Percentiles rank a stretch among this genome's conserved stretches.
Conservation (phyloP, 2,888 invertebrate species). For the Cancer borealis region DNA sequence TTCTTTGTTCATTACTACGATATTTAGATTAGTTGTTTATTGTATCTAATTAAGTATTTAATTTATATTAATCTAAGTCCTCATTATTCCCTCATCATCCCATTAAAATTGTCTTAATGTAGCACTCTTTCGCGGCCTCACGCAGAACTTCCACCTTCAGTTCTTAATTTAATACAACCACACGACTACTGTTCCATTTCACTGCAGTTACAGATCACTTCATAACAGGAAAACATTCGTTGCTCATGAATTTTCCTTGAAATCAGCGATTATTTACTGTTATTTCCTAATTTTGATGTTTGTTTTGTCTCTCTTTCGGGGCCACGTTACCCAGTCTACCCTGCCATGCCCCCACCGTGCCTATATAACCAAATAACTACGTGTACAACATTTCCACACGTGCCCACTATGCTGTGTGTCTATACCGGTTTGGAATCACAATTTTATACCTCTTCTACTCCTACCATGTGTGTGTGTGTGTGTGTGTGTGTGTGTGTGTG, state of each 20-base stretch:
- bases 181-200: neutral
- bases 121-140: neutral
- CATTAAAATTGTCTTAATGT: neutral
- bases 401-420: neutral
- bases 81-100: neutral
- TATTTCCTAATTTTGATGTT: too few species aligned
- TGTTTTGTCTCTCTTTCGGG: too few species aligned
- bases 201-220: too few species aligned
- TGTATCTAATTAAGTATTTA: neutral
- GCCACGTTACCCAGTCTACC: too few species aligned
- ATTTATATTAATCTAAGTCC: neutral
- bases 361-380: neutral
- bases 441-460: neutral
- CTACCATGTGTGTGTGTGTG: slow-evolving; percentile 18
- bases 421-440: neutral
- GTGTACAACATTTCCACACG: slow-evolving; percentile 26
- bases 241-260: too few species aligned
- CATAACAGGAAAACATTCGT: too few species aligned
- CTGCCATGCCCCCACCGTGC: neutral
- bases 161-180: neutral
- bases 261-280: too few species aligned
- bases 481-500: slow-evolving; percentile 43
- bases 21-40: slow-evolving; percentile 9
- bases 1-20: too few species aligned
- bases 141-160: neutral